Evolutionary conservation across 2,797 vertebrate genomes (phyloP), one percentile per base, ranked within the genome.

Genomic region (Xenopus petersii): DNA sequence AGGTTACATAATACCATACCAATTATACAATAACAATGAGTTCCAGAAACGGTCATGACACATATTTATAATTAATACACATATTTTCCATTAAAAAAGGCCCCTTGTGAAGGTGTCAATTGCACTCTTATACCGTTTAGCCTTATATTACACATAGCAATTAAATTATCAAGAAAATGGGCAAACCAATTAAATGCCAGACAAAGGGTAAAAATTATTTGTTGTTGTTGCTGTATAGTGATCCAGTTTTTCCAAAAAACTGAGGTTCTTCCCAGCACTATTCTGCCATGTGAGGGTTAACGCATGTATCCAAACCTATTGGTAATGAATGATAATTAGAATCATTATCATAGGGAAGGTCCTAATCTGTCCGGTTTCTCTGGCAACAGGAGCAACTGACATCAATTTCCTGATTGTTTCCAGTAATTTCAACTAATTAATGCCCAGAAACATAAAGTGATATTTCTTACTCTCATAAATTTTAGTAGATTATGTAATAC

Each of bases 361-460:
- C 71, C 71, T 69, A 78, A 78, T 73, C 66, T 78, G 76, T 73
- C 76, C 71, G 59, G 76, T 73, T 78, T 73, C 76, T 73, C 66
- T 78, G 76, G 71, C 76, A 78, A 78, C 76, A 64, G 70, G 76
- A 78, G 76, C 71, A 69, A 73, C 73, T 73, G 71, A 78, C 76
- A 78, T 78, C 71, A 78, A 73, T 78, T 78, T 78, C 76, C 76
- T 73, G 76, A 78, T 78, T 78, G 76, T 78, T 78, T 78, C 76
- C 76, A 73, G 76, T 78, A 78, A 78, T 78, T 78, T 65, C 76
- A 58, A 60, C 76, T 78, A 78, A 78, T 78, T 78, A 78, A 78
- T 78, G 76, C 76, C 76, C 76, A 78, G 76, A 78, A 78, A 70
- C 76, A 74, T 78, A 73, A 78, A 78, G 76, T 73, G 66, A 78